Base-by-base conservation (phyloP, 2,797 vertebrate species). In the Protonibea diacanthus region DNA sequence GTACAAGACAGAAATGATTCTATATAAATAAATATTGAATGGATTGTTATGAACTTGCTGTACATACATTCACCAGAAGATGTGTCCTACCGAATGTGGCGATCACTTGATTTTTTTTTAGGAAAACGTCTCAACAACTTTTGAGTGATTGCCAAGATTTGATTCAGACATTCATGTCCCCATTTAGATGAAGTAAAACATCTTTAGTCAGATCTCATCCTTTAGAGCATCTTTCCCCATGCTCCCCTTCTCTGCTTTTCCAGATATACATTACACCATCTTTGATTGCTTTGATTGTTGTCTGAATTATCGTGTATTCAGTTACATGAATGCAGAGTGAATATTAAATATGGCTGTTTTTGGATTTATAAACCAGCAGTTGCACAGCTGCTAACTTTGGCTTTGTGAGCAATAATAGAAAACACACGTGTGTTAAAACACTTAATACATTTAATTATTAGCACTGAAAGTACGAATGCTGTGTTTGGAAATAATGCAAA, bases 251-350 rank as follows among this genome's bases (percentile, higher is more conserved):
- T 66, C 33, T 40, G 12, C 63, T 23, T 66, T 44, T 45, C 38
- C 40, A 56, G 17, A 68, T n/a, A 14, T 48, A 9, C 9, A 25
- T 51, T 4, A 59, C 20, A 23, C 15, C 56, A 23, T 6, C 4
- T 45, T 47, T 68, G 20, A 75, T 67, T 61, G 7, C 25, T 67
- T 25, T 52, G 25, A 45, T 17, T 71, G 5, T 42, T 52, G 0
- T 44, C 21, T 17, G 9, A 44, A 53, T 38, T 38, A 38, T 38
- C 33, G 33, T 9, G 33, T 38, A 38, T 38, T 38, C 8, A 38
- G 33, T 38, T 9, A 38, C 33, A 38, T 9, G 8, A 38, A 38
- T 38, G 33, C 33, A 0, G 33, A 38, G 8, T 38, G 33, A 8
- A 38, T 38, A 8, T 38, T 38, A 45, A 56, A 56, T 10, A 27